Evolutionary conservation across 1,140 invertebrate species (phyloP).

Genomic region (Drosophila ironensis): DNA sequence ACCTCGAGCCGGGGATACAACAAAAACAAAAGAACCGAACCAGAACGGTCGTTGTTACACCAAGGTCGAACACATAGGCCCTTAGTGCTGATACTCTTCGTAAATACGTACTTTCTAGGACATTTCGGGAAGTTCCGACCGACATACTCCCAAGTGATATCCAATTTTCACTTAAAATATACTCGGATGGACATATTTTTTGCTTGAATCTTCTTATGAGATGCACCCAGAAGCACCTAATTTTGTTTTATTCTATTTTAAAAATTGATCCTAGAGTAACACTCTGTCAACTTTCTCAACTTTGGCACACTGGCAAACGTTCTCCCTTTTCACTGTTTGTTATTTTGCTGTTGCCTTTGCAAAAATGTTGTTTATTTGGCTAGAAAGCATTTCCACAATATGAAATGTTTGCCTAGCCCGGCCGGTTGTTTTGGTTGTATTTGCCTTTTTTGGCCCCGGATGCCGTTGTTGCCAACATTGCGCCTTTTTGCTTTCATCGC

Average conservation of each 20-base stretch:
- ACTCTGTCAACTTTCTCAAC: background rate
- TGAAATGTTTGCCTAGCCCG: conserved; percentile 55
- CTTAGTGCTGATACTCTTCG: conserved; percentile 20
- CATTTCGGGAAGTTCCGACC: background rate
- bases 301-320: background rate
- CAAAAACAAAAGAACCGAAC: too few relatives aligned
- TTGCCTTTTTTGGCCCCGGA: conserved; percentile 1
- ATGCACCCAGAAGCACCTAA: too few relatives aligned
- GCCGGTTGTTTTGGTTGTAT: conserved; percentile 25
- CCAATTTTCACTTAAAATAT: too few relatives aligned
- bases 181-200: too few relatives aligned
- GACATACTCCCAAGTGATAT: too few relatives aligned
- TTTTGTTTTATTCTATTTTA: background rate
- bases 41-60: conserved; percentile 23
- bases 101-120: background rate
- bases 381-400: conserved; percentile 66
- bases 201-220: too few relatives aligned
- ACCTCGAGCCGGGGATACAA: conserved; percentile 1
- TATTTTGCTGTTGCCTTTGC: conserved; percentile 26
- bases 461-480: conserved; percentile 48
- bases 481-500: conserved; percentile 72
- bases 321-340: conserved; percentile 39
- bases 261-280: conserved; percentile 13
- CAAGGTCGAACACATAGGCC: conserved; percentile 30
- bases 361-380: conserved; percentile 65